Percentiles rank a stretch among this genome's conserved stretches.
Evolutionary conservation across 2,797 vertebrate species (phyloP).

Genomic region (Macropodus opercularis): DNA sequence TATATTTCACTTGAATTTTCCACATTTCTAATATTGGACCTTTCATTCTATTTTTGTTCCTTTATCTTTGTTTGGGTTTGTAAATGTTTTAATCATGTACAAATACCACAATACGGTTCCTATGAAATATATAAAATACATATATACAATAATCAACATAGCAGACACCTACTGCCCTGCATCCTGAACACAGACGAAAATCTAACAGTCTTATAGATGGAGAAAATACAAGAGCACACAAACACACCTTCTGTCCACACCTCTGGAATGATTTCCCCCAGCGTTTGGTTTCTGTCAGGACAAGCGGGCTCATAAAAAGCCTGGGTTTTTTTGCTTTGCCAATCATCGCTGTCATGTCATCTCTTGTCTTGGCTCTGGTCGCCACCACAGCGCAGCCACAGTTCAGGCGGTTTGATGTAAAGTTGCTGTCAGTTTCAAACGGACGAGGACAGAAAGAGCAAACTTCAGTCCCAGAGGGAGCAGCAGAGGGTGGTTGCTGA

Average conservation of each 20-base stretch:
- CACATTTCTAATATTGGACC: background rate
- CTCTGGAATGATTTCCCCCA: constrained; percentile 30
- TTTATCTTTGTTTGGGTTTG: background rate
- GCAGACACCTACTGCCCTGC: too few relatives aligned
- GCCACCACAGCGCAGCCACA: background rate
- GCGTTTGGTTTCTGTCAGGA: constrained; percentile 33
- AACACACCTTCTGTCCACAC: constrained; percentile 2
- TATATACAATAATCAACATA: too few relatives aligned
- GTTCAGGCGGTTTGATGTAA: constrained; percentile 24
- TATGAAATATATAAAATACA: too few relatives aligned
- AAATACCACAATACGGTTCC: constrained; percentile 1
- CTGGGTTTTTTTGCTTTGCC: constrained; percentile 34
- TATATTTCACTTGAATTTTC: too few relatives aligned
- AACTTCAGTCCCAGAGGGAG: constrained; percentile 13
- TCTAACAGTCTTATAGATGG: too few relatives aligned
- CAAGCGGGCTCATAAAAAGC: constrained; percentile 35
- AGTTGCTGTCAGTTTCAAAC: constrained; percentile 31
- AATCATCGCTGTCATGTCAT: constrained; percentile 38
- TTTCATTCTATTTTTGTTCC: background rate
- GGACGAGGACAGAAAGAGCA: constrained; percentile 14
- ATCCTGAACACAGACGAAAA: too few relatives aligned
- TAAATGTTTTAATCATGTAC: background rate
- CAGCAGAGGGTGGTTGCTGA: constrained; percentile 14
- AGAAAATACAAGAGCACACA: background rate
- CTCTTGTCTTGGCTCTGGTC: background rate